Conservation (phyloP, 2,113 vertebrate species). For the Varanus komodoensis region DNA sequence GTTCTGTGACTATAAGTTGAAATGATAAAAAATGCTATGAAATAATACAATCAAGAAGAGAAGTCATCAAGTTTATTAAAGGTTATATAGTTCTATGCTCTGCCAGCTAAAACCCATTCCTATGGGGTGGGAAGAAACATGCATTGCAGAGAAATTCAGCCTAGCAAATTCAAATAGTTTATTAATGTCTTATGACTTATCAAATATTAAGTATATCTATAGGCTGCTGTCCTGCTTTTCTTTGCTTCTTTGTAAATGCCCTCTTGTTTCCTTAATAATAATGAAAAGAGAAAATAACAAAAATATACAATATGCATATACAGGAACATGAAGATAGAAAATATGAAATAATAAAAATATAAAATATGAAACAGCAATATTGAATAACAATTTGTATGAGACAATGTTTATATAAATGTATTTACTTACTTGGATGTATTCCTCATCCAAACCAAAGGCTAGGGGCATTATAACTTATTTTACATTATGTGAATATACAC, state of each 20-base stretch:
- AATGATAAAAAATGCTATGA: constrained; percentile 28
- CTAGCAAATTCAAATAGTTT: constrained; percentile 40
- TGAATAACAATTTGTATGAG: not conserved
- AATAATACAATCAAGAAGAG: constrained; percentile 61
- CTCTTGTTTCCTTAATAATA: not conserved
- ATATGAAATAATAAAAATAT: too few species aligned
- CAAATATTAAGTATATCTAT: constrained; percentile 65
- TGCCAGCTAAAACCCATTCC: not conserved
- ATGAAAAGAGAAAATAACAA: not conserved
- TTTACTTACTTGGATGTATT: not conserved
- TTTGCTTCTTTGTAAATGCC: not conserved
- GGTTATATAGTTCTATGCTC: constrained; percentile 22
- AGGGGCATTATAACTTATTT: not conserved
- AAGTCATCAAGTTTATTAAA: constrained; percentile 21
- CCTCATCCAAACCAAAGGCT: not conserved
- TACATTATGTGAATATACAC: not conserved
- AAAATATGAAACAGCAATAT: not conserved
- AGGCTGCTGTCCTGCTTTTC: constrained; percentile 33
- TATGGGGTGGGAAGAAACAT: constrained; percentile 17
- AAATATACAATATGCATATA: not conserved
- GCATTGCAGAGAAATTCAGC: not conserved
- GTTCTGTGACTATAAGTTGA: constrained; percentile 19
- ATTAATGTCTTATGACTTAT: constrained; percentile 62
- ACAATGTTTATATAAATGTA: not conserved
- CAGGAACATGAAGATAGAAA: not conserved